Evolutionary conservation across 2,797 vertebrate genomes (phyloP), one percentile per base, ranked within the genome.

Genomic region (Huso huso): DNA sequence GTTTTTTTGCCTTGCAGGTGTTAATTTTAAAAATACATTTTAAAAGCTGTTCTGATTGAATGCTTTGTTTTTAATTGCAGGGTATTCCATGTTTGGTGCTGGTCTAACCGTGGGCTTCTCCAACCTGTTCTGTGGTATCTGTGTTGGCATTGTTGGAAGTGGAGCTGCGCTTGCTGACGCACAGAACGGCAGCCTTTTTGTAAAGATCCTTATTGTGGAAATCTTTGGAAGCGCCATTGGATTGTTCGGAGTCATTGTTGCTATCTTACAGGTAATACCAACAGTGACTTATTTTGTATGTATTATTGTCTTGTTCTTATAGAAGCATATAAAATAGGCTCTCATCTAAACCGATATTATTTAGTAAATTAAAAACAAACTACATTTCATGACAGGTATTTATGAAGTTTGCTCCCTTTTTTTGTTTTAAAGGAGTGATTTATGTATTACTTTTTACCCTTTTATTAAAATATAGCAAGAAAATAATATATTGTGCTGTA

Each of bases 161-260:
- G 97, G 97, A 58, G 97, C 97, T 0, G 97, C 97, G 52, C 70
- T 99, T 78, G 97, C 97, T 0, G 97, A 99, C 48, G 97, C 97
- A 18, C 97, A 99, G 84, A 99, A 99, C 6, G 84, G 90, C 75
- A 98, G 93, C 81, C 94, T 99, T 68, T 99, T 99, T 0, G 95
- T 99, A 49, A 99, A 99, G 87, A 98, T 99, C 77, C 93, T 99
- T 74, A 99, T 99, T 0, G 96, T 99, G 85, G 97, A 99, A 86
- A 99, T 99, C 80, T 99, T 99, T 59, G 97, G 96, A 85, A 98
- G 96, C 37, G 96, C 97, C 70, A 99, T 99, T 1, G 97, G 97
- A 63, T 88, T 99, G 69, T 99, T 99, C 12, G 97, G 97, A 0
- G 95, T 99, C 77, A 99, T 99, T 23, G 95, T 99, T 55, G 94